phyloP scores from a whole-genome alignment of 2,888 invertebrate genomes.

The Clitarchus hookeri region DNA sequence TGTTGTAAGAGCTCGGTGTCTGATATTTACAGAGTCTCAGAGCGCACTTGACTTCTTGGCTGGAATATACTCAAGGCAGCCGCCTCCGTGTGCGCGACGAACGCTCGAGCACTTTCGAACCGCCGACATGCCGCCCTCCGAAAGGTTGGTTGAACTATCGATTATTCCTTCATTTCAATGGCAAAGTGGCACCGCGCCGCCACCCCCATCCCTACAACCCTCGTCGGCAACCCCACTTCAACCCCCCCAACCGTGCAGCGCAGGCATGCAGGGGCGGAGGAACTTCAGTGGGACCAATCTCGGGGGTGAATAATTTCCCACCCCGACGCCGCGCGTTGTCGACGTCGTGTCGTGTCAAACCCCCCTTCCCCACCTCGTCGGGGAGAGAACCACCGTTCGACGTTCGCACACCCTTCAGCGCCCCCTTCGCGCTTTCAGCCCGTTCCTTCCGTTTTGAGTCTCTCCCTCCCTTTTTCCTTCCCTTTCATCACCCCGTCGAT shows the following conservation, averaged over 20 bases:
- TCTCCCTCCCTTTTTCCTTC: background rate
- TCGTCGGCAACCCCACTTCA: no score
- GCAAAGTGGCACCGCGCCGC: background rate
- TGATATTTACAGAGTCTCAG: background rate
- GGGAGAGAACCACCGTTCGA: no score
- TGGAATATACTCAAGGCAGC: background rate
- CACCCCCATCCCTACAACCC: background rate
- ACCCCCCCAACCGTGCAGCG: background rate
- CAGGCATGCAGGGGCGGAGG: background rate
- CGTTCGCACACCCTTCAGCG: no score
- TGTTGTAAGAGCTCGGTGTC: background rate
- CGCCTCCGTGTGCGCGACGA: background rate
- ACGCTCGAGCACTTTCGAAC: background rate
- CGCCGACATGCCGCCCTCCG: background rate
- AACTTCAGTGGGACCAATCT: background rate
- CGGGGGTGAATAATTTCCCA: background rate
- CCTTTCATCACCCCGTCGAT: background rate
- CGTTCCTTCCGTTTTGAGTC: background rate
- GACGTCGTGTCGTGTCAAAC: no score
- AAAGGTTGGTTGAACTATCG: slow-evolving; percentile 5
- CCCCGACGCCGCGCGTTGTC: no score
- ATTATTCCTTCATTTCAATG: slow-evolving; percentile 14
- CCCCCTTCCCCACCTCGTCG: no score
- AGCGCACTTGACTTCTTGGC: background rate
- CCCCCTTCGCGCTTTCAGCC: no score